phyloP scores from a whole-genome alignment of 2,797 vertebrate species.

The Smutsia temminckii region DNA sequence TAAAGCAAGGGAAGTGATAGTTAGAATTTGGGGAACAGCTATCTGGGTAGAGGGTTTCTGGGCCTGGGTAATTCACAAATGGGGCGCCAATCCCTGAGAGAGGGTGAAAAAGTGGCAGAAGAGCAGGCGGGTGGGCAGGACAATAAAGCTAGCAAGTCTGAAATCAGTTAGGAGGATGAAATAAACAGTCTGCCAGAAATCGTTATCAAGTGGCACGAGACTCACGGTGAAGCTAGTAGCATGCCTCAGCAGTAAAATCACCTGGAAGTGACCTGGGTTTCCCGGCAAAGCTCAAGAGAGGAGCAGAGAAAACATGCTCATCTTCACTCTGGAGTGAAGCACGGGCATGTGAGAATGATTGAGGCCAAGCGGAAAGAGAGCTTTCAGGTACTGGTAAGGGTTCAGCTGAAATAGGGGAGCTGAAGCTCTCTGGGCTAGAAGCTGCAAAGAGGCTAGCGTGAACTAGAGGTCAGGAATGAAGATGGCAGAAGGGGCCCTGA shows the following conservation, averaged over 20 bases:
- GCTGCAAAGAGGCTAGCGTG: background rate
- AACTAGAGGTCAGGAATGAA: background rate
- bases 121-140: background rate
- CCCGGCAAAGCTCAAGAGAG: background rate
- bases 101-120: background rate
- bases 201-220: background rate
- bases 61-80: background rate
- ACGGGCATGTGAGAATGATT: background rate
- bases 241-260: background rate
- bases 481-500: background rate
- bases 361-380: background rate
- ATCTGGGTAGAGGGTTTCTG: background rate
- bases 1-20: background rate
- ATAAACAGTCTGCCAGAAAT: background rate
- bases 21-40: background rate
- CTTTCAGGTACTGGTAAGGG: fast-evolving
- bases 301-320: background rate
- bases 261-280: background rate
- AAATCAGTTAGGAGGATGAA: background rate
- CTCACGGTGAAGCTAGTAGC: background rate
- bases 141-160: background rate
- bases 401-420: background rate
- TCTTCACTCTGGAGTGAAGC: background rate
- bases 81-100: background rate
- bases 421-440: background rate